Evolutionary conservation across 2,888 invertebrate genomes (phyloP), one percentile per base, ranked within the genome.

Genomic region (Sepioteuthis lessoniana): DNA sequence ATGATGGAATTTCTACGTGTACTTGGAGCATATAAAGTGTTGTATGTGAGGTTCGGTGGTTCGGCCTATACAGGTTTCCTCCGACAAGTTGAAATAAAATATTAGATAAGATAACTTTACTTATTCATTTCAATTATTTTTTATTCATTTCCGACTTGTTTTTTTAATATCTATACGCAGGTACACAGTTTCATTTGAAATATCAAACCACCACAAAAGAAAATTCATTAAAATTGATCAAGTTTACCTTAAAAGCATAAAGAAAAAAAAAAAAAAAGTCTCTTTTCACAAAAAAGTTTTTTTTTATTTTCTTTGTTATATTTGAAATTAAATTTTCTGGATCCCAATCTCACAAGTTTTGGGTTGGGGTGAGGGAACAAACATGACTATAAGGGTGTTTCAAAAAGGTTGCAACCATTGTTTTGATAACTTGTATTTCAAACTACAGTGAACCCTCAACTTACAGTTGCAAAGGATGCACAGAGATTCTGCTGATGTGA

Each of bases 1-100:
- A 76, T 76, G 76, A 76, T 76, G 76, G 76, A 76, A 76, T 76
- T 76, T 76, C 76, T 76, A 76, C 76, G 76, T 76, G 76, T 76
- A 76, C 76, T 76, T 76, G 76, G 76, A 76, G 76, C 76, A 76
- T 76, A 76, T 76, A 76, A 76, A 76, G 76, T 76, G 76, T 76
- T 76, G 76, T 76, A 76, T 76, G 76, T 76, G 76, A 76, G 76
- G 76, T 76, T 76, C 35, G 76, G 76, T 76, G 76, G n/a, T n/a
- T 19, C 3, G 76, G n/a, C 76, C 76, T 76, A n/a, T 76, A 76
- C 76, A n/a, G 76, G 76, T 76, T 35, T 35, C 35, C 76, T 35
- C 76, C 76, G 76, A 35, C 76, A 76, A 76, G 76, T 76, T 76
- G 76, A 76, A 76, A 76, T 76, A 76, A 76, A 76, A 76, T 76